phyloP scores from a whole-genome alignment of 1,140 invertebrate species.

The Batillaria attramentaria region DNA sequence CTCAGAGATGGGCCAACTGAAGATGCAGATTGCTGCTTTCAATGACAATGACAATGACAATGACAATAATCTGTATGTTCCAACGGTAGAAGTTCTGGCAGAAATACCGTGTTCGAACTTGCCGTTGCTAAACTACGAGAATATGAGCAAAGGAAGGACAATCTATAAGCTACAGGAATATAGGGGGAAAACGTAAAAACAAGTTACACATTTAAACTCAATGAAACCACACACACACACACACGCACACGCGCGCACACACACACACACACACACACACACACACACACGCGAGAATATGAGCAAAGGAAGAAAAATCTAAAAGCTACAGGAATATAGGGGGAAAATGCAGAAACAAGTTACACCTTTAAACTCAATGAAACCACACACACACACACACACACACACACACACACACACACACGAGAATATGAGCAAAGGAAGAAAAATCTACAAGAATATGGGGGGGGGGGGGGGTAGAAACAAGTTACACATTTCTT shows the following conservation, averaged over 20 bases:
- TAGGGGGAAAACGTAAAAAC: not conserved
- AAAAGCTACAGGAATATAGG: not conserved
- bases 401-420: too few species aligned
- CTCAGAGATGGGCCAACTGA: too few species aligned
- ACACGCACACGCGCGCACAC: conserved; percentile 8
- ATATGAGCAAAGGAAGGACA: not conserved
- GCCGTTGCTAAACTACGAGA: not conserved
- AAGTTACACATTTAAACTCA: not conserved
- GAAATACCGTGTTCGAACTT: not conserved
- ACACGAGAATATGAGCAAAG: not conserved
- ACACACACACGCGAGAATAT: not conserved
- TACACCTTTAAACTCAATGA: not conserved
- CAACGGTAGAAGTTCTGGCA: too few species aligned
- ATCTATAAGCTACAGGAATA: not conserved
- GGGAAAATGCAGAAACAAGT: not conserved
- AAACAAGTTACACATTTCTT: too few species aligned
- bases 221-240: conserved; percentile 4
- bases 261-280: not conserved
- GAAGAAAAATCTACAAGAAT: not conserved
- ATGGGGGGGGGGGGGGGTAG: too few species aligned
- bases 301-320: not conserved
- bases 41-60: too few species aligned
- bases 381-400: not conserved
- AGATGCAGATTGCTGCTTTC: too few species aligned
- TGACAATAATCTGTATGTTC: too few species aligned